Evolutionary conservation across 2,797 vertebrate species (phyloP).

Genomic region (Glossophaga mutica): DNA sequence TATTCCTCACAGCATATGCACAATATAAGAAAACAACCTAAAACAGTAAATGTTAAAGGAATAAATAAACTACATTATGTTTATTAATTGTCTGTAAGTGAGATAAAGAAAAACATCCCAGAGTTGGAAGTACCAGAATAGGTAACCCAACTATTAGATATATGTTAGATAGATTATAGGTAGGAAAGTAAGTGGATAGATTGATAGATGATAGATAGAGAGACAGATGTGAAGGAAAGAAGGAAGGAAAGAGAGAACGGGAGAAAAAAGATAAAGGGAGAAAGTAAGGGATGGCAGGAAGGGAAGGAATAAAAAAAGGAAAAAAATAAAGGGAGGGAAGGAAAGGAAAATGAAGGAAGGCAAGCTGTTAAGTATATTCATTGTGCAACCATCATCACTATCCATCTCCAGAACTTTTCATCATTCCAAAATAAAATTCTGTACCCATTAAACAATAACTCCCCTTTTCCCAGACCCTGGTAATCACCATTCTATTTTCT

Average conservation of each 20-base stretch:
- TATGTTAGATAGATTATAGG: neutral
- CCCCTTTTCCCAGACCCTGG: neutral
- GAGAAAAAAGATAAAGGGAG: neutral
- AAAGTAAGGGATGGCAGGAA: neutral
- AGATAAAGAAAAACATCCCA: neutral
- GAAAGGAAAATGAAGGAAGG: neutral
- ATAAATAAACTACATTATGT: neutral
- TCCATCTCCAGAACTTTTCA: neutral
- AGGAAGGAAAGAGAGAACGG: no score
- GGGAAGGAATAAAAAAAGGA: neutral
- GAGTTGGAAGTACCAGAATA: neutral
- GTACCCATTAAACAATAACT: neutral
- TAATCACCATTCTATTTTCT: neutral
- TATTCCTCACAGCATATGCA: neutral
- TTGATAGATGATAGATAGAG: neutral
- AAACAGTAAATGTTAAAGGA: neutral
- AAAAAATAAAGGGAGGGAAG: neutral
- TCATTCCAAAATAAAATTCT: neutral
- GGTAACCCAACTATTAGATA: neutral
- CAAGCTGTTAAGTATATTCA: neutral
- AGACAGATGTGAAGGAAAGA: neutral
- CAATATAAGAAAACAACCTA: neutral
- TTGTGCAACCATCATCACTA: neutral
- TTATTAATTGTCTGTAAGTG: neutral
- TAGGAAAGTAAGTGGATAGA: neutral